Evolutionary conservation across 2,888 invertebrate species (phyloP).

Genomic region (Oscheius onirici): DNA sequence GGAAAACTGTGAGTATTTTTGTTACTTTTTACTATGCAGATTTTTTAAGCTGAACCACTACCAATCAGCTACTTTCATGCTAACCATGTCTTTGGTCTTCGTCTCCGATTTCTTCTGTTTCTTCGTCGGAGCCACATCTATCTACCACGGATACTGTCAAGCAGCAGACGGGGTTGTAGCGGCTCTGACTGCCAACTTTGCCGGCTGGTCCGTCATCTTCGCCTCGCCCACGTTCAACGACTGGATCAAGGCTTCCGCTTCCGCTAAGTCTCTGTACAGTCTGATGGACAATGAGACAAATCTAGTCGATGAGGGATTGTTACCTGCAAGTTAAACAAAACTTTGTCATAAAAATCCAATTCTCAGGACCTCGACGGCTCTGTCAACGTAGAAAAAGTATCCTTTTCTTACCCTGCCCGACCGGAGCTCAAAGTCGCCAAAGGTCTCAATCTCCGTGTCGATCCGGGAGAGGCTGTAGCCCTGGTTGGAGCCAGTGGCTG

Average conservation of each 20-base stretch:
- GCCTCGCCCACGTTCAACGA: slow-evolving; percentile 33
- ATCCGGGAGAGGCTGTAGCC: slow-evolving; percentile 60
- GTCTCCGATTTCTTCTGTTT: slow-evolving; percentile 33
- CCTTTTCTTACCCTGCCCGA: slow-evolving; percentile 85
- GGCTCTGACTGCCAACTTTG: slow-evolving; percentile 26
- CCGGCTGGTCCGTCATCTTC: slow-evolving; percentile 34
- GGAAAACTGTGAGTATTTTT: slow-evolving; percentile 31
- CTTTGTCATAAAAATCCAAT: background rate
- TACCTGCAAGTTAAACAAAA: slow-evolving; percentile 8
- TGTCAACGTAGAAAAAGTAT: slow-evolving; percentile 80
- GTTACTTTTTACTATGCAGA: background rate
- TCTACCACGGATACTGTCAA: slow-evolving; percentile 20
- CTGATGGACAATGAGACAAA: slow-evolving; percentile 10
- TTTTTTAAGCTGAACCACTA: slow-evolving; percentile 15
- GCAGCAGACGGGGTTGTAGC: slow-evolving; percentile 19
- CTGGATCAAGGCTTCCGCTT: slow-evolving; percentile 24
- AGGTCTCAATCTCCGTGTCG: slow-evolving; percentile 29
- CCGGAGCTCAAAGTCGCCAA: slow-evolving; percentile 69
- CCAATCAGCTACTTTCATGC: slow-evolving; percentile 25
- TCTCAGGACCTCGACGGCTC: slow-evolving; percentile 75
- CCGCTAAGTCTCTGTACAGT: slow-evolving; percentile 26
- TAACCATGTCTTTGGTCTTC: slow-evolving; percentile 28
- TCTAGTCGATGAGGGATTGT: slow-evolving; percentile 20
- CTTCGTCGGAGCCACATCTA: slow-evolving; percentile 21
- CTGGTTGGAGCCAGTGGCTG: slow-evolving; percentile 73